These are phyloP conservation scores for Philotrypesis tridentata DNA, from an alignment of 1,140 invertebrate species.

Conservation along the genomic window DNA sequence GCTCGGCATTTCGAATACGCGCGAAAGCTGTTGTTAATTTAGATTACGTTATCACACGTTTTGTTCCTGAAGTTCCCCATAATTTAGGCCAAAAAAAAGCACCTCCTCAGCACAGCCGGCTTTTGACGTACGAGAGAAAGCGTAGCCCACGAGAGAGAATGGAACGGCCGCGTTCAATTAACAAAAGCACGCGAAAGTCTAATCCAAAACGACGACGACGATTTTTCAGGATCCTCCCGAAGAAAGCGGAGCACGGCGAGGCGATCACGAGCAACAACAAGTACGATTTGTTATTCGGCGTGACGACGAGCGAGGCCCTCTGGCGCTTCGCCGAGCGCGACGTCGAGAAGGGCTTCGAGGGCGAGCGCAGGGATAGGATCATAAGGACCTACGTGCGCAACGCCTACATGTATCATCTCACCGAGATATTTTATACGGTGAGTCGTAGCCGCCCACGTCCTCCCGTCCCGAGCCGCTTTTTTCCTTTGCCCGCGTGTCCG, in stretches of 20 bases:
- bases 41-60: too few relatives aligned
- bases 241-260: constrained; percentile 69
- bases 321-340: constrained; percentile 89
- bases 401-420: constrained; percentile 94
- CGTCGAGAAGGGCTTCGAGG: constrained; percentile 91
- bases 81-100: too few relatives aligned
- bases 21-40: too few relatives aligned
- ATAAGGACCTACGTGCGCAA: constrained; percentile 95
- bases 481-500: too few relatives aligned
- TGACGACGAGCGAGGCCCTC: constrained; percentile 88
- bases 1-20: too few relatives aligned
- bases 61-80: too few relatives aligned
- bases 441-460: constrained; percentile 57
- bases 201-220: background rate
- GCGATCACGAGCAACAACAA: constrained; percentile 74
- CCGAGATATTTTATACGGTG: constrained; percentile 96
- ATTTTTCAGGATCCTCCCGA: constrained; percentile 53
- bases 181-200: background rate
- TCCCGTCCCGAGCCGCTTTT: too few relatives aligned
- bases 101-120: too few relatives aligned
- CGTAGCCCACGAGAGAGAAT: background rate
- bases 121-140: background rate
- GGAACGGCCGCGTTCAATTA: background rate
- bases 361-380: constrained; percentile 90
- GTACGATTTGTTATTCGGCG: constrained; percentile 88